Conservation (phyloP, 2,888 invertebrate genomes). For the Dicyrtoma fusca region DNA sequence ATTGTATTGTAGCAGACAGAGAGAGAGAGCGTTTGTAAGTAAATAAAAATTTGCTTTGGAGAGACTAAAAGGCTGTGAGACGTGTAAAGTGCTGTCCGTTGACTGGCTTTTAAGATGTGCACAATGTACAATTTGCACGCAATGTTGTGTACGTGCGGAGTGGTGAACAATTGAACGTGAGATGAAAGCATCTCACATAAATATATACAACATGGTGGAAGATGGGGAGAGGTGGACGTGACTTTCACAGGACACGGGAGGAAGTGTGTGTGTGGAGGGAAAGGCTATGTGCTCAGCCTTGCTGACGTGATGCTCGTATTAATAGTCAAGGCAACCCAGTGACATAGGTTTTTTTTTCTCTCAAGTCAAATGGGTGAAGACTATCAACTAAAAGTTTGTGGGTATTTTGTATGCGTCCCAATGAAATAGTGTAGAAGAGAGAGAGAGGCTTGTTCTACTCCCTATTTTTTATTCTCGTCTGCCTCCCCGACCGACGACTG, state of each 20-base stretch:
- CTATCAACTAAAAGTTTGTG: constrained; percentile 26
- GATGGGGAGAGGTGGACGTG: constrained; percentile 36
- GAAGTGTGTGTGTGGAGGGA: too few species aligned
- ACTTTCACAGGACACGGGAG: constrained; percentile 27
- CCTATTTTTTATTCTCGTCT: not conserved
- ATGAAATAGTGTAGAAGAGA: constrained; percentile 29
- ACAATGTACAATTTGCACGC: constrained; percentile 31
- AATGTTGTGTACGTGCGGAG: constrained; percentile 35
- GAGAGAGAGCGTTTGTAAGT: too few species aligned
- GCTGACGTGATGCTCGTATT: constrained; percentile 32
- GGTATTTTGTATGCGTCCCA: constrained; percentile 36
- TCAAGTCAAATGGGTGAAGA: constrained; percentile 24
- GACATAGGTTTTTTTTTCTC: constrained; percentile 23
- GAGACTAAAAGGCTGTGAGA: not conserved
- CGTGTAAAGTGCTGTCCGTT: not conserved
- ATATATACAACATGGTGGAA: constrained; percentile 20
- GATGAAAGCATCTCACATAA: constrained; percentile 34
- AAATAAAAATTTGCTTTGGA: not conserved
- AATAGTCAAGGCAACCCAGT: constrained; percentile 31
- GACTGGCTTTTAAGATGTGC: constrained; percentile 10
- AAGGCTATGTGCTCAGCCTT: not conserved
- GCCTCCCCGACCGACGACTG: too few species aligned
- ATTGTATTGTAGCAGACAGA: too few species aligned
- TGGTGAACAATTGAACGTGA: constrained; percentile 39
- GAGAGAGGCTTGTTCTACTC: too few species aligned